These are phyloP conservation scores for Balaeniceps rex DNA, from an alignment of 2,113 vertebrate genomes.

Conservation along the genomic window DNA sequence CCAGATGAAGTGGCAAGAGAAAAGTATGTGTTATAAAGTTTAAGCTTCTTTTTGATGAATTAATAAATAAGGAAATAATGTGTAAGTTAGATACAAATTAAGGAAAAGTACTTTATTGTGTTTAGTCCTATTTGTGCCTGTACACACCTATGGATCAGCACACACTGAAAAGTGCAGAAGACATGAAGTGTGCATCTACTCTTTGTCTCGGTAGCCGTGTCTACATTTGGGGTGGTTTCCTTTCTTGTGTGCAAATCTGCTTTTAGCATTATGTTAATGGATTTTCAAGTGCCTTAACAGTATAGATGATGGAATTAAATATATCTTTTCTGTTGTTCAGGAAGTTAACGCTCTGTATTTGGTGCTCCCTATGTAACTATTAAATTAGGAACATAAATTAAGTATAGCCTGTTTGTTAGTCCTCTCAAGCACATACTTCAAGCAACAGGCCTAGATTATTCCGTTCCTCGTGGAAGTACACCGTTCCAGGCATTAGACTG, in stretches of 20 bases:
- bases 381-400: background rate
- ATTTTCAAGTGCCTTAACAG: background rate
- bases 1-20: slow-evolving; percentile 89
- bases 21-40: slow-evolving; percentile 68
- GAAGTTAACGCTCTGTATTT: background rate
- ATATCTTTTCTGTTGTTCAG: background rate
- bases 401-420: background rate
- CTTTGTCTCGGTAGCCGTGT: background rate
- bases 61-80: background rate
- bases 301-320: background rate
- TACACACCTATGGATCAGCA: background rate
- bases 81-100: background rate
- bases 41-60: background rate
- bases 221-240: background rate
- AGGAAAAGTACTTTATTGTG: background rate
- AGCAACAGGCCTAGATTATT: background rate
- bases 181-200: background rate
- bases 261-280: background rate
- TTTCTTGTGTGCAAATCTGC: background rate
- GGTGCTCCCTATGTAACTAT: background rate
- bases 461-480: background rate
- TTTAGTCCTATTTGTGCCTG: background rate
- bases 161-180: background rate
- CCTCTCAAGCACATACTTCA: background rate
- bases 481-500: background rate